phyloP scores from a whole-genome alignment of 1,140 invertebrate genomes.

The Pseudomyrmex sp. region DNA sequence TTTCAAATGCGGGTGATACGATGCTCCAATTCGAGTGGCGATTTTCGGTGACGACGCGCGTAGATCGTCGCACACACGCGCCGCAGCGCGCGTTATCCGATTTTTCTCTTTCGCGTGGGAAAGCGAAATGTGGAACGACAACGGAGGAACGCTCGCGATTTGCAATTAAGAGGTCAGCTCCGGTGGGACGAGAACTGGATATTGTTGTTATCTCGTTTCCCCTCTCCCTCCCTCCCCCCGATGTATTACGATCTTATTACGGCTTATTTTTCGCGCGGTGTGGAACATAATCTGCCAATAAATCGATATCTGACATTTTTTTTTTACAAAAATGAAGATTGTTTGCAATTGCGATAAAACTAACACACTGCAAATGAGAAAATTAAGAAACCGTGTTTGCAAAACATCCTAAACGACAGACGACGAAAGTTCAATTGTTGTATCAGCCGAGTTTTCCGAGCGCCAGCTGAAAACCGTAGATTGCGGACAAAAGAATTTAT shows the following conservation, averaged over 20 bases:
- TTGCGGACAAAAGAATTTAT: slow-evolving; percentile 53
- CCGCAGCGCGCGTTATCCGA: not conserved
- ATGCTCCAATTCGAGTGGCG: slow-evolving; percentile 54
- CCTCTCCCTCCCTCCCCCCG: not conserved
- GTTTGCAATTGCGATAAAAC: not conserved
- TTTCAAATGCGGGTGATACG: slow-evolving; percentile 58
- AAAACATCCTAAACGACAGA: slow-evolving; percentile 28
- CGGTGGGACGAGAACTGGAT: slow-evolving; percentile 24
- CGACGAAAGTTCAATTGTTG: slow-evolving; percentile 13
- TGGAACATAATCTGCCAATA: not conserved
- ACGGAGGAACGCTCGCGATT: slow-evolving; percentile 52
- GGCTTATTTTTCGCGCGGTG: too few species aligned
- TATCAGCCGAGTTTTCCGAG: not conserved
- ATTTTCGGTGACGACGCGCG: slow-evolving; percentile 51
- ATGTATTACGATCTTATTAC: too few species aligned
- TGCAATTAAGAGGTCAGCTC: slow-evolving; percentile 59
- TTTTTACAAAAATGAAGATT: not conserved
- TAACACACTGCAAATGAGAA: not conserved
- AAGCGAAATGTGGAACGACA: slow-evolving; percentile 42
- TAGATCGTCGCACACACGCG: slow-evolving; percentile 17
- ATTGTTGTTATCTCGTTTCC: slow-evolving; percentile 13
- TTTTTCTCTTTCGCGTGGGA: slow-evolving; percentile 20
- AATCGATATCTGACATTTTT: not conserved
- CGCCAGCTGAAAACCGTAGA: slow-evolving; percentile 24
- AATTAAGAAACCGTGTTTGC: not conserved